Evolutionary conservation across 2,113 vertebrate genomes (phyloP).

Genomic region (Nettapus auritus): DNA sequence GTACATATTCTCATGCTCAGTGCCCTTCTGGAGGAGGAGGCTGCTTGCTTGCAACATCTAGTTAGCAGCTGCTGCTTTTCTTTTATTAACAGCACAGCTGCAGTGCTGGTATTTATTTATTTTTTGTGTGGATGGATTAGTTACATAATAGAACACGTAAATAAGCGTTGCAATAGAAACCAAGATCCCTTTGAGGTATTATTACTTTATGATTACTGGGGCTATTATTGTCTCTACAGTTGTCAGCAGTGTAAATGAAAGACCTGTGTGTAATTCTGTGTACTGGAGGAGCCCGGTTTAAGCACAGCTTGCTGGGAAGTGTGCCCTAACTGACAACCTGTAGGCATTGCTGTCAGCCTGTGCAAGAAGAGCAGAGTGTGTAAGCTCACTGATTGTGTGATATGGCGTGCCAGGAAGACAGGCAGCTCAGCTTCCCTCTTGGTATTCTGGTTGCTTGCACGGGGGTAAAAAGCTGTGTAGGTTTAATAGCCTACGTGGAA

Average conservation of each 20-base stretch:
- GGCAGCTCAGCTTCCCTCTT: not conserved
- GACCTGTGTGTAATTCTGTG: not conserved
- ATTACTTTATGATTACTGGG: not conserved
- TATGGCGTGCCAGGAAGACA: not conserved
- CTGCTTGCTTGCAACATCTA: not conserved
- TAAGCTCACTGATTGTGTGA: not conserved
- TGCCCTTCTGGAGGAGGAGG: not conserved
- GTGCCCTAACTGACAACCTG: not conserved
- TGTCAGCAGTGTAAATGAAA: not conserved
- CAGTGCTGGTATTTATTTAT: not conserved
- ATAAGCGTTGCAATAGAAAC: constrained; percentile 5
- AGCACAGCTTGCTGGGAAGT: not conserved
- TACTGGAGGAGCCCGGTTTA: constrained; percentile 3
- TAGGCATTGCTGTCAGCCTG: not conserved
- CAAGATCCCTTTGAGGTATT: constrained; percentile 40
- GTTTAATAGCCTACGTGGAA: not conserved
- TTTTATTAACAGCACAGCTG: not conserved
- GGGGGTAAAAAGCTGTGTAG: not conserved
- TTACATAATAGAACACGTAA: constrained; percentile 9
- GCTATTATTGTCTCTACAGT: not conserved
- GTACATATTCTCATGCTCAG: not conserved
- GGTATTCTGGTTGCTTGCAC: not conserved
- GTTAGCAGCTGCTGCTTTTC: not conserved
- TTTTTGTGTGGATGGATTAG: not conserved
- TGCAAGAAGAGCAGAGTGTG: not conserved